These are phyloP conservation scores for Lycodopsis pacificus DNA, from an alignment of 2,797 vertebrate species.

Conservation along the genomic window DNA sequence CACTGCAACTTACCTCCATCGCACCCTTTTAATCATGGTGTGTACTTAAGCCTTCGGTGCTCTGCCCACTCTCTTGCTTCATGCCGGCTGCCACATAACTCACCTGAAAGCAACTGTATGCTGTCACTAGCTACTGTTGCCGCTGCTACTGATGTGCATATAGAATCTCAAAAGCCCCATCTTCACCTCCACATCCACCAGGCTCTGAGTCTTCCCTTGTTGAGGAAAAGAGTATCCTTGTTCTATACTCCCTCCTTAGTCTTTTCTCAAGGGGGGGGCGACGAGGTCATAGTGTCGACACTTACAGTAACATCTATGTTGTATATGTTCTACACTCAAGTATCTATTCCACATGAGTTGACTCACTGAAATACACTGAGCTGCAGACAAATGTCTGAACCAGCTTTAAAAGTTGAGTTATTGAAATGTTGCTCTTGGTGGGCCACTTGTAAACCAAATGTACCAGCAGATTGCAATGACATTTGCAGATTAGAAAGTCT, in stretches of 20 bases:
- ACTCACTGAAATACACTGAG: constrained; percentile 34
- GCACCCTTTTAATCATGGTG: constrained; percentile 32
- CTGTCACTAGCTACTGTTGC: not conserved
- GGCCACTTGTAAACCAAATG: constrained; percentile 41
- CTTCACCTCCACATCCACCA: constrained; percentile 1
- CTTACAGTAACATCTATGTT: constrained; percentile 42
- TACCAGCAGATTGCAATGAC: constrained; percentile 26
- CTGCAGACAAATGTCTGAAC: constrained; percentile 33
- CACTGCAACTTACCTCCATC: not conserved
- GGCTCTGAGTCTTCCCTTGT: not conserved
- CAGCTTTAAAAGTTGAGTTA: constrained; percentile 39
- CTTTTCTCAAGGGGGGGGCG: constrained; percentile 15
- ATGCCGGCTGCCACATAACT: constrained; percentile 30
- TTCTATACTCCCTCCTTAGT: constrained; percentile 5
- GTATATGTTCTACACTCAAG: constrained; percentile 29
- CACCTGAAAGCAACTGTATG: constrained; percentile 18
- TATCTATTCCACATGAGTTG: constrained; percentile 53
- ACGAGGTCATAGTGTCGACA: constrained; percentile 31
- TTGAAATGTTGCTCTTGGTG: constrained; percentile 49
- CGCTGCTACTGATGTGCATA: constrained; percentile 1
- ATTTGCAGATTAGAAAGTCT: constrained; percentile 1
- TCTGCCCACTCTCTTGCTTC: constrained; percentile 3
- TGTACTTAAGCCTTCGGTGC: constrained; percentile 21
- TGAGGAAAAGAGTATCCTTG: not conserved
- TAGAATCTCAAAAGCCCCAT: constrained; percentile 35